Evolutionary conservation across 2,113 vertebrate genomes (phyloP).

Genomic region (Lamprotornis superbus): DNA sequence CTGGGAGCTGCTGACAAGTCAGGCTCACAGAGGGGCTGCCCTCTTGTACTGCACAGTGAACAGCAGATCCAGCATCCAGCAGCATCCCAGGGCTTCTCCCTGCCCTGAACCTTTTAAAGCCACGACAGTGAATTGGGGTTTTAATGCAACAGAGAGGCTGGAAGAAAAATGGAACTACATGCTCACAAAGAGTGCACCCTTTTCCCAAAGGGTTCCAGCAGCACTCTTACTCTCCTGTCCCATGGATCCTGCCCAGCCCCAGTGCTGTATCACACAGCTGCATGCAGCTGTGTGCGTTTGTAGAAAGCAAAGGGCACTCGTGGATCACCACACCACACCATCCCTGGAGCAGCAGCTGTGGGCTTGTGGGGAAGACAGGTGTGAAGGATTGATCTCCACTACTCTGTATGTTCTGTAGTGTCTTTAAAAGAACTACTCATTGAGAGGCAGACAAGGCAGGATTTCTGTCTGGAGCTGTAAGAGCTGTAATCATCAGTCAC

Average conservation of each 20-base stretch:
- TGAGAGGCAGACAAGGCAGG: not conserved
- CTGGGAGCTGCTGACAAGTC: not conserved
- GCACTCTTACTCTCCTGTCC: not conserved
- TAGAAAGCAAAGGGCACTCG: not conserved
- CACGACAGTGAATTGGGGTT: rapidly evolving
- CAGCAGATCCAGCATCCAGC: not conserved
- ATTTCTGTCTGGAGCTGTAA: not conserved
- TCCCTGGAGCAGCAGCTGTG: not conserved
- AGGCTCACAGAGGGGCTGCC: not conserved
- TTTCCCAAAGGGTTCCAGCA: not conserved
- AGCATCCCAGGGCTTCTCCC: not conserved
- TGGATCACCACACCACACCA: not conserved
- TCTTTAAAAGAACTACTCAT: not conserved
- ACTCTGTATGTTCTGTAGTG: not conserved
- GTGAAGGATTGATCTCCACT: not conserved
- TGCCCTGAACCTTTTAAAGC: not conserved
- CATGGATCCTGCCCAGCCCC: rapidly evolving
- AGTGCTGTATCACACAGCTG: rapidly evolving
- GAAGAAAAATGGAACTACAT: rapidly evolving
- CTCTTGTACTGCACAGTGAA: not conserved
- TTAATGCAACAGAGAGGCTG: not conserved
- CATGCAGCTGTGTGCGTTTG: not conserved
- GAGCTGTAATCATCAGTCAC: not conserved
- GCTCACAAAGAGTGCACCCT: not conserved
- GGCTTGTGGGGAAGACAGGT: not conserved